A percentile compares a stretch with the other conserved stretches of the same genome.
These are phyloP conservation scores for Listrodromus nycthemerus DNA, from an alignment of 2,888 invertebrate species.

Conservation along the genomic window DNA sequence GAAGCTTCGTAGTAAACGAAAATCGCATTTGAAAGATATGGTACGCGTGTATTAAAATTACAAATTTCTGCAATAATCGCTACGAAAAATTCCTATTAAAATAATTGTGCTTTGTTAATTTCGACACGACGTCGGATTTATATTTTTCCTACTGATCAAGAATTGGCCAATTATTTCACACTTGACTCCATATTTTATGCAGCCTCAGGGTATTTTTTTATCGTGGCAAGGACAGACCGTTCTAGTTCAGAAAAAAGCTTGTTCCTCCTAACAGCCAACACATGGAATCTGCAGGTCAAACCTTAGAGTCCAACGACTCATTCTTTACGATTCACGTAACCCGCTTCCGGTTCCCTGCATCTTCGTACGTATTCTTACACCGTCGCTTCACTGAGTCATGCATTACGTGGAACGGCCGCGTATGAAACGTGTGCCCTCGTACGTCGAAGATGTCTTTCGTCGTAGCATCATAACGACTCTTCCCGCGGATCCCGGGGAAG, in stretches of 20 bases:
- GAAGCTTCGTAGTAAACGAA: too few relatives aligned
- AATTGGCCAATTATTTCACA: too few relatives aligned
- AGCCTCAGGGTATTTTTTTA: too few relatives aligned
- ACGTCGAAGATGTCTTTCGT: constrained; percentile 43
- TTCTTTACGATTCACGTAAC: constrained; percentile 31
- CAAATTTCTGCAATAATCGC: too few relatives aligned
- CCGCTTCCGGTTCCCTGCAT: background rate
- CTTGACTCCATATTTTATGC: too few relatives aligned
- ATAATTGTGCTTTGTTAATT: too few relatives aligned
- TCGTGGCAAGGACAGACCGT: too few relatives aligned
- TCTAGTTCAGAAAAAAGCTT: background rate
- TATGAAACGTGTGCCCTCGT: constrained; percentile 17
- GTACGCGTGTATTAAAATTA: too few relatives aligned
- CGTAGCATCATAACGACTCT: background rate
- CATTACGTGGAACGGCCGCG: background rate
- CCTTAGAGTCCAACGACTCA: constrained; percentile 29
- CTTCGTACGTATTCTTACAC: constrained; percentile 10
- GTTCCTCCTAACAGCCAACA: background rate
- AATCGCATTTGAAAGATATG: too few relatives aligned
- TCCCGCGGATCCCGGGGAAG: constrained; percentile 24
- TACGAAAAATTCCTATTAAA: too few relatives aligned
- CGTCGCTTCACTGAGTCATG: background rate
- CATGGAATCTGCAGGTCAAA: constrained; percentile 19
- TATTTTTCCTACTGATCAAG: too few relatives aligned
- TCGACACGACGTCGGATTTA: too few relatives aligned